These are phyloP conservation scores for Chrysolina americana DNA, from an alignment of 2,888 invertebrate species.

Conservation along the genomic window DNA sequence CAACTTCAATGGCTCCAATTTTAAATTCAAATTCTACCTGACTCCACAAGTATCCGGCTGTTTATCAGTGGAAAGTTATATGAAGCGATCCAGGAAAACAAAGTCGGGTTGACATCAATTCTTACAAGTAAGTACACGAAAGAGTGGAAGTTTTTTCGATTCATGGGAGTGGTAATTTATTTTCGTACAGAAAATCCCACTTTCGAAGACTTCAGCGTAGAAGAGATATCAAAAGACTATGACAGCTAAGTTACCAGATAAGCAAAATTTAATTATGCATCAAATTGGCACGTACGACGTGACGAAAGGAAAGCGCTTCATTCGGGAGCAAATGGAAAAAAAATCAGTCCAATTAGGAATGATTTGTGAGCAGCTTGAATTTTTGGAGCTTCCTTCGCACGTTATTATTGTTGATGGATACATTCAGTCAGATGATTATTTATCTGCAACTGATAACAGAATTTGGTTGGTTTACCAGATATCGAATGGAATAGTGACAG, in stretches of 20 bases:
- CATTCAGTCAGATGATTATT: too few relatives aligned
- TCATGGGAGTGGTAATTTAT: constrained; percentile 31
- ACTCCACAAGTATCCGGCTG: constrained; percentile 33
- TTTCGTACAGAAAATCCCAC: constrained; percentile 31
- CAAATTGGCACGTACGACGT: background rate
- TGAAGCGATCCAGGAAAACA: constrained; percentile 18
- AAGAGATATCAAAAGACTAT: background rate
- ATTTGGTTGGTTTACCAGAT: too few relatives aligned
- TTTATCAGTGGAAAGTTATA: constrained; percentile 33
- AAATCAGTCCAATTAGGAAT: too few relatives aligned
- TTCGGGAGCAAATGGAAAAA: background rate
- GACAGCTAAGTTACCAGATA: background rate
- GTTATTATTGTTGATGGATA: too few relatives aligned
- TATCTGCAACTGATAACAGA: too few relatives aligned
- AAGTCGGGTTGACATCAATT: constrained; percentile 24
- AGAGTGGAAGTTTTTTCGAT: constrained; percentile 28
- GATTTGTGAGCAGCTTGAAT: too few relatives aligned
- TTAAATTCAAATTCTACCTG: constrained; percentile 41
- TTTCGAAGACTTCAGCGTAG: constrained; percentile 19
- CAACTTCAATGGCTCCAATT: constrained; percentile 37
- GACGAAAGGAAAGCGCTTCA: background rate
- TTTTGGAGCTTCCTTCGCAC: too few relatives aligned
- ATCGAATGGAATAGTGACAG: too few relatives aligned
- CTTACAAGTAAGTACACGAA: constrained; percentile 22
- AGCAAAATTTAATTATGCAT: background rate